phyloP scores from a whole-genome alignment of 2,113 vertebrate species.

The Galeopterus variegatus region DNA sequence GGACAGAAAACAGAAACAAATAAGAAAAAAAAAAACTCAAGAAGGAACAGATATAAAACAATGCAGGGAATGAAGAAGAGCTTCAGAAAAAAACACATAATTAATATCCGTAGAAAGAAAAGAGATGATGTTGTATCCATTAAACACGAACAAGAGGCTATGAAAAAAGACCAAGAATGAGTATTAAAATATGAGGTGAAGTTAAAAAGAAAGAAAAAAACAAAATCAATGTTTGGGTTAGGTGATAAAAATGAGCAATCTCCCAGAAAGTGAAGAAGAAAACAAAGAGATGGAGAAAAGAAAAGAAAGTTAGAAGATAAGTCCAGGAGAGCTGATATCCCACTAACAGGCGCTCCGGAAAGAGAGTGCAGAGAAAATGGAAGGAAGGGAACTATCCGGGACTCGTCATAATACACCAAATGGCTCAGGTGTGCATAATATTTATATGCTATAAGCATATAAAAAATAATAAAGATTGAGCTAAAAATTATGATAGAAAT shows the following conservation, averaged over 20 bases:
- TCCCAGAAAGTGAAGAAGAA: background rate
- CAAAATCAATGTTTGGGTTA: background rate
- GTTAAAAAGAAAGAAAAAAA: background rate
- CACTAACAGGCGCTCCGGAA: background rate
- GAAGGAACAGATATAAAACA: background rate
- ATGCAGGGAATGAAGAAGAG: background rate
- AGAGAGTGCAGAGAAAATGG: background rate
- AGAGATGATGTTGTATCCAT: background rate
- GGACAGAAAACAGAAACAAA: conserved; percentile 31
- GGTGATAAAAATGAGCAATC: background rate
- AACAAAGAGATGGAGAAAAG: background rate
- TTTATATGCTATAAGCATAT: background rate
- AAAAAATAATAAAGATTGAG: background rate
- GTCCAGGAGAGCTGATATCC: background rate
- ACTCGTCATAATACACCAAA: background rate
- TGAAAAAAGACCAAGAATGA: conserved; percentile 10
- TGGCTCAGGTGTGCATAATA: background rate
- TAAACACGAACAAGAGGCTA: background rate
- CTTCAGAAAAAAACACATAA: conserved; percentile 21
- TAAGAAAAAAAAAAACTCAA: background rate
- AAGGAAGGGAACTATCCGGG: background rate
- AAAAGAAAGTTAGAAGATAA: conserved; percentile 21
- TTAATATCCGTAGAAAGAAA: conserved; percentile 14
- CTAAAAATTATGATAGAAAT: background rate
- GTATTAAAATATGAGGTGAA: background rate